A percentile compares a stretch with the other conserved stretches of the same genome.
Evolutionary conservation across 2,888 invertebrate species (phyloP).

Genomic region (Philereme vetulata): DNA sequence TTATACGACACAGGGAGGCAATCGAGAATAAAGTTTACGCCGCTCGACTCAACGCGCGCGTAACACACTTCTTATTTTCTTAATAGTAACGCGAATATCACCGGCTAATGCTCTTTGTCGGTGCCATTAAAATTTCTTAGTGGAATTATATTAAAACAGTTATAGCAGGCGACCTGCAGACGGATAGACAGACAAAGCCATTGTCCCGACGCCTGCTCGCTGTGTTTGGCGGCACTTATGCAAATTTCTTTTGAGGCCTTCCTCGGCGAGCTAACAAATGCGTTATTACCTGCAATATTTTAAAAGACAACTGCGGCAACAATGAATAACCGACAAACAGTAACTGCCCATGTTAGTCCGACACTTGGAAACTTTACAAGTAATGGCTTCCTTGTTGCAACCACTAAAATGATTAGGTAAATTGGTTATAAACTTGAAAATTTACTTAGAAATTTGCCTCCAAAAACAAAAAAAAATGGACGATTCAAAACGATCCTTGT

Average conservation of each 20-base stretch:
- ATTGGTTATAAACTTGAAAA: not conserved
- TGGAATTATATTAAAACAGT: constrained; percentile 62
- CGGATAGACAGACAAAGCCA: constrained; percentile 77
- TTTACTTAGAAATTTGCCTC: too few relatives aligned
- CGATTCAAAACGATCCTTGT: too few relatives aligned
- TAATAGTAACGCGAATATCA: constrained; percentile 45
- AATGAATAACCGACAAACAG: constrained; percentile 39
- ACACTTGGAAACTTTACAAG: constrained; percentile 20
- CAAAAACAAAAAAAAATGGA: too few relatives aligned
- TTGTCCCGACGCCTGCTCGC: constrained; percentile 65
- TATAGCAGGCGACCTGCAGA: constrained; percentile 64
- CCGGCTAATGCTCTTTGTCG: constrained; percentile 51
- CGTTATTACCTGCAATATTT: constrained; percentile 67
- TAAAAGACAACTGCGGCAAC: constrained; percentile 48
- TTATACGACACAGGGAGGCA: constrained; percentile 38
- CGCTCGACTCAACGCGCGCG: constrained; percentile 39
- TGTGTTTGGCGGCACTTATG: constrained; percentile 76
- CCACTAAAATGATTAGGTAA: constrained; percentile 3
- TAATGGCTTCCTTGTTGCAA: constrained; percentile 8
- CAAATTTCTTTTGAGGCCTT: constrained; percentile 78
- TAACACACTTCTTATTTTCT: constrained; percentile 40
- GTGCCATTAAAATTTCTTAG: constrained; percentile 60
- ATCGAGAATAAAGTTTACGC: constrained; percentile 48
- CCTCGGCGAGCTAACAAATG: constrained; percentile 62
- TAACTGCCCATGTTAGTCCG: constrained; percentile 18